These are phyloP conservation scores for Melangyna quadrimaculata DNA, from an alignment of 2,888 invertebrate species.

Conservation along the genomic window DNA sequence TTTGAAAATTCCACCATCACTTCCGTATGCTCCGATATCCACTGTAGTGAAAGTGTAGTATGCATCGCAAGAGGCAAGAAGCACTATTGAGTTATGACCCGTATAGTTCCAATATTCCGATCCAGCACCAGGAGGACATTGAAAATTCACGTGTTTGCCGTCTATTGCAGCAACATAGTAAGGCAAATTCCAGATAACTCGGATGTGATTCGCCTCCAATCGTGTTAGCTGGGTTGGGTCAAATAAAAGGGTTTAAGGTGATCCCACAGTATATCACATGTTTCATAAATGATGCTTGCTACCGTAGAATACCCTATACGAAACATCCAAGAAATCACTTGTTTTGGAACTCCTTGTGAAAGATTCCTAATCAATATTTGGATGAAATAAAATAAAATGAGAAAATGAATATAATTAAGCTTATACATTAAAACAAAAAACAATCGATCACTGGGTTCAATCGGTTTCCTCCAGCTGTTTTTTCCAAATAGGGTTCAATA, in stretches of 20 bases:
- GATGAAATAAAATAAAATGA: too few relatives aligned
- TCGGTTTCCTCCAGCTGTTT: background rate
- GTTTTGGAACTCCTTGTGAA: background rate
- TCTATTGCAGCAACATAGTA: background rate
- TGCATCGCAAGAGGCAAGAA: background rate
- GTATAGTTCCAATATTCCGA: too few relatives aligned
- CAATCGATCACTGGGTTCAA: background rate
- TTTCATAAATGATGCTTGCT: too few relatives aligned
- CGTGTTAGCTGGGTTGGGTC: background rate
- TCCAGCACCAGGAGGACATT: background rate
- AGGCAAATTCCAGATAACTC: background rate
- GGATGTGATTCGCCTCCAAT: background rate
- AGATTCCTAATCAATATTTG: too few relatives aligned
- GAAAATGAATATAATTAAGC: too few relatives aligned
- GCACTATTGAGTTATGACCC: background rate
- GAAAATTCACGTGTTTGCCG: background rate
- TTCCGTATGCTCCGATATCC: background rate
- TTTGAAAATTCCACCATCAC: background rate
- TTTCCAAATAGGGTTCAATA: background rate
- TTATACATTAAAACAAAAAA: too few relatives aligned
- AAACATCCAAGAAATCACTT: background rate
- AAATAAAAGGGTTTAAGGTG: background rate
- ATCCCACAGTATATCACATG: background rate
- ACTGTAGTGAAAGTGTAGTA: too few relatives aligned
- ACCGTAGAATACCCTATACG: too few relatives aligned